Conservation (phyloP, 2,888 invertebrate genomes). For the Drosophila eohydei region DNA sequence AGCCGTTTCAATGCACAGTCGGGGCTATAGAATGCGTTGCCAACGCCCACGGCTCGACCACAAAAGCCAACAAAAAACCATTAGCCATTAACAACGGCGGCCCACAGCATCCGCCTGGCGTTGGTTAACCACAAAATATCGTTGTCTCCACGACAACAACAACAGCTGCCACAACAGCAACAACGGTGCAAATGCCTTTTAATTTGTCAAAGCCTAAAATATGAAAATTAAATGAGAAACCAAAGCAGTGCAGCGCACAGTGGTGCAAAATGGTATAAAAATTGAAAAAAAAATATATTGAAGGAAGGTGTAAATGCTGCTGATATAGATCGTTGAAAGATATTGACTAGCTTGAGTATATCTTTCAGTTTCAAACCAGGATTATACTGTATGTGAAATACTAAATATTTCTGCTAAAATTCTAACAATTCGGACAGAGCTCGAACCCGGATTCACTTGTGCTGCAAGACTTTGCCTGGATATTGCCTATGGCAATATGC, state of each 20-base stretch:
- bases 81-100: slow-evolving; percentile 77
- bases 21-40: slow-evolving; percentile 48
- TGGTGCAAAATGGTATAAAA: slow-evolving; percentile 34
- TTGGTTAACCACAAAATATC: slow-evolving; percentile 79
- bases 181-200: slow-evolving; percentile 81
- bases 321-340: background rate
- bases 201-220: slow-evolving; percentile 81
- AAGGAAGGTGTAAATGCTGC: no score
- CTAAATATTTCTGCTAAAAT: background rate
- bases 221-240: slow-evolving; percentile 79
- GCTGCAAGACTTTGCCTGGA: background rate
- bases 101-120: slow-evolving; percentile 80
- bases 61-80: slow-evolving; percentile 59
- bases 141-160: slow-evolving; percentile 53
- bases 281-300: background rate
- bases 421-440: background rate
- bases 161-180: slow-evolving; percentile 48
- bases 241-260: slow-evolving; percentile 70
- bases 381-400: background rate
- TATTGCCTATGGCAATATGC: background rate
- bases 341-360: background rate
- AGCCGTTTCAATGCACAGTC: slow-evolving; percentile 15
- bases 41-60: slow-evolving; percentile 58
- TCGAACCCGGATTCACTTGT: background rate
- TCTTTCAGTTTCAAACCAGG: background rate